phyloP scores from a whole-genome alignment of 1,140 invertebrate species.

The Zaprionus gabonicus region DNA sequence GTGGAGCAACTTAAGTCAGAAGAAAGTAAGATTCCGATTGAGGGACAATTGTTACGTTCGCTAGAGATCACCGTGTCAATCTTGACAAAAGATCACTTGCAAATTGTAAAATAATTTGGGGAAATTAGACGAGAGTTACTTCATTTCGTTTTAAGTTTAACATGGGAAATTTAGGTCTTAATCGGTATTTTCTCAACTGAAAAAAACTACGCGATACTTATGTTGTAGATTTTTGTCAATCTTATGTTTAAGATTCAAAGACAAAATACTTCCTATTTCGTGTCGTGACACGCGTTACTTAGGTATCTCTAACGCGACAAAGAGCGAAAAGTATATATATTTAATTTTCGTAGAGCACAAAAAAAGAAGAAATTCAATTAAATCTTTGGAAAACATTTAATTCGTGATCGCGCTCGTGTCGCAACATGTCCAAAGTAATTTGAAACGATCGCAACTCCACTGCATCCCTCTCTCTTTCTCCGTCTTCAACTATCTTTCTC shows the following conservation, averaged over 20 bases:
- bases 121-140: background rate
- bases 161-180: background rate
- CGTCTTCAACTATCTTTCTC: background rate
- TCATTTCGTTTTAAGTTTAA: background rate
- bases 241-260: too few relatives aligned
- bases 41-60: slow-evolving; percentile 13
- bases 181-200: too few relatives aligned
- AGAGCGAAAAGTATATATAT: background rate
- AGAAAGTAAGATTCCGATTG: slow-evolving; percentile 46
- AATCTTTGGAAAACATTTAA: background rate
- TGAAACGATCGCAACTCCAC: slow-evolving; percentile 8
- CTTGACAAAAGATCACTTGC: background rate
- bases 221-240: too few relatives aligned
- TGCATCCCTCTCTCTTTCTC: background rate
- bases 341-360: background rate
- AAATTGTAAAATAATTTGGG: background rate
- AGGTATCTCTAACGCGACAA: background rate
- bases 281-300: too few relatives aligned
- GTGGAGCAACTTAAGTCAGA: slow-evolving; percentile 19
- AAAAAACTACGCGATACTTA: too few relatives aligned
- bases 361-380: background rate
- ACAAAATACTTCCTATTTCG: too few relatives aligned
- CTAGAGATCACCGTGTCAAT: slow-evolving; percentile 17
- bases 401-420: background rate
- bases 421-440: background rate